Base-by-base conservation (phyloP, 92 coral and sea anemone species). In the Meandrina meandrites region DNA sequence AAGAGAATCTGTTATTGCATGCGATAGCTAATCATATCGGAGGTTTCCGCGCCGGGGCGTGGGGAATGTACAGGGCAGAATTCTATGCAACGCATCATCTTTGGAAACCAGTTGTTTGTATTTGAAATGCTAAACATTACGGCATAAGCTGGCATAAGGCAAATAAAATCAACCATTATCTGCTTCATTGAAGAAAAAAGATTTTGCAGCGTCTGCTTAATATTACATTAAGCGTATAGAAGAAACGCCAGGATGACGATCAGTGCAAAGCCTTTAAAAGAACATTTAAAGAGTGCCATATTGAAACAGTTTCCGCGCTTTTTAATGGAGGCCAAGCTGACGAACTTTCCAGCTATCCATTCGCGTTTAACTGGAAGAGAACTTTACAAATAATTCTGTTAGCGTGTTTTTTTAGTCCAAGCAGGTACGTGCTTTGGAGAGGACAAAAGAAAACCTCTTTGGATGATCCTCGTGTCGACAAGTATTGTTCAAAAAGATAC, bases 401-500 rank as follows among this genome's bases (percentile, higher is more conserved):
- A 17, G 28, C 24, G 12, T 27, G 27, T 28, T 9, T 64, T 62
- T 64, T 27, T 27, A n/a, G 24, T 27, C 13, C 34, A n/a, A 64
- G 79, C 32, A 51, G 18, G 36, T 22, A 28, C 18, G 47, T 42
- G 81, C 76, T 22, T 57, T 3, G 54, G 34, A 14, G 24, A 77
- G 14, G 75, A 84, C 62, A 84, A 84, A 57, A 10, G 45, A 8
- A 3, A 12, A 21, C 5, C 51, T 40, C 57, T 58, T 40, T 15
- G 5, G 32, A 3, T 13, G 45, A 79, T 79, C 81, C 87, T 75
- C 87, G 68, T 83, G 87, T n/a, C 27, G 40, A 83, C 74, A 54
- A 57, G 48, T 37, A 30, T 40, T 85, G 88, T 85, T 51, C 47
- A 62, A 64, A 77, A 67, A 32, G 88, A 75, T 84, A 84, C 88